These are phyloP conservation scores for Acromyrmex charruanus DNA, from an alignment of 1,140 invertebrate species.

Conservation along the genomic window DNA sequence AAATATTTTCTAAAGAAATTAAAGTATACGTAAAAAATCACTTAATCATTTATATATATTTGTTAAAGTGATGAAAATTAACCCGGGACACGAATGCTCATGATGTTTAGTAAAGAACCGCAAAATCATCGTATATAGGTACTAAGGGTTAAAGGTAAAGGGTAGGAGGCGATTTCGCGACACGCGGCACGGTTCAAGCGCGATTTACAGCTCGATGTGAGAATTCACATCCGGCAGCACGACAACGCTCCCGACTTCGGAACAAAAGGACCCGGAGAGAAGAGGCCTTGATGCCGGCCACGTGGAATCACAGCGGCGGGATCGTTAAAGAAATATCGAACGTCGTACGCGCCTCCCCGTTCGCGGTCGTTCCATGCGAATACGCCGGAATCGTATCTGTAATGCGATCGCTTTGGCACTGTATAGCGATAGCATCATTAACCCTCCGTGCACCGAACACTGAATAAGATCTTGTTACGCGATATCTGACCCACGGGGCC, in stretches of 20 bases:
- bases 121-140: too few relatives aligned
- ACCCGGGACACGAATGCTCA: too few relatives aligned
- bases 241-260: slow-evolving; percentile 62
- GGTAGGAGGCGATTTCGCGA: background rate
- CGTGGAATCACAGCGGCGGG: slow-evolving; percentile 71
- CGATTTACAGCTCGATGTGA: slow-evolving; percentile 66
- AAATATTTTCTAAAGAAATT: too few relatives aligned
- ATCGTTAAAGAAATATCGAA: slow-evolving; percentile 81
- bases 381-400: slow-evolving; percentile 82
- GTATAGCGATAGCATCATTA: slow-evolving; percentile 86
- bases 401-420: slow-evolving; percentile 86
- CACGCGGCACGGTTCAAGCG: slow-evolving; percentile 42
- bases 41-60: too few relatives aligned
- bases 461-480: slow-evolving; percentile 86
- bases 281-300: slow-evolving; percentile 50
- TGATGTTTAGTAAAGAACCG: too few relatives aligned
- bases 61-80: too few relatives aligned
- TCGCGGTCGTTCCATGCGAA: slow-evolving; percentile 68
- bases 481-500: slow-evolving; percentile 78
- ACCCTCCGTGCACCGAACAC: slow-evolving; percentile 83
- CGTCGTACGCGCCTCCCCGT: slow-evolving; percentile 74
- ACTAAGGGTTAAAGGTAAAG: too few relatives aligned
- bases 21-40: too few relatives aligned
- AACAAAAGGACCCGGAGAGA: slow-evolving; percentile 61
- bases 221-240: slow-evolving; percentile 70